Evolutionary conservation across 2,797 vertebrate species (phyloP), one percentile per base, ranked within the genome.

Genomic region (Sebastiscus tertius): DNA sequence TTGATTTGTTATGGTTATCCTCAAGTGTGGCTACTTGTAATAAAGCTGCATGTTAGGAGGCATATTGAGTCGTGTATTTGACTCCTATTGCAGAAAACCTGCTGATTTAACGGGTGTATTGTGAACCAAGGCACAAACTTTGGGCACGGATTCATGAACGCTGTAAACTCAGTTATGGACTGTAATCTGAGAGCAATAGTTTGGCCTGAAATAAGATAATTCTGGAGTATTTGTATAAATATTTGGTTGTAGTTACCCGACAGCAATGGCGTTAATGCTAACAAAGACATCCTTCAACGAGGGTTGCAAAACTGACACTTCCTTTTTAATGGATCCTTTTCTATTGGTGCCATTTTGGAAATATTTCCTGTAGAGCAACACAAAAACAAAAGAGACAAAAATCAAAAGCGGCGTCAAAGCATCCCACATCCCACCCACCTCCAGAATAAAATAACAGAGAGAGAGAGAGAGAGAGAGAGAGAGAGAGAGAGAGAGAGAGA

Each of bases 391-490:
- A 24, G 33, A 73, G 42, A 13, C 69, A 29, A 12, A 39, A 31
- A 39, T 75, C 22, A 20, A 46, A 84, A 8, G 27, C 56, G 13
- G 68, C 58, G 16, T n/a, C 68, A 71, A 56, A 72, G 46, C 39
- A 8, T 67, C 26, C 9, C 12, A 27, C 72, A n/a, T 49, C 24
- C 34, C 9, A 46, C 52, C 16, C 31, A 46, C 60, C 16, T 62
- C 27, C 31, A 12, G 27, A 56, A 58, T 36, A 3, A 26, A 62
- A 66, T 11, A 55, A 33, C 10, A 66, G 7, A 39, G 3, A 27
- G 29, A 52, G 1, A 10, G 10, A 14, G 4, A 1, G 2, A 22
- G 46, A 49, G 0, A 5, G 13, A 13, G 0, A n/a, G 49, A 52
- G 1, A 5, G 14, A 13, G 5, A 1, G 3, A 24, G 1, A 6